Percentiles rank a stretch among this genome's conserved stretches.
Conservation (phyloP, 2,113 vertebrate species). For the Callopanchax toddi region DNA sequence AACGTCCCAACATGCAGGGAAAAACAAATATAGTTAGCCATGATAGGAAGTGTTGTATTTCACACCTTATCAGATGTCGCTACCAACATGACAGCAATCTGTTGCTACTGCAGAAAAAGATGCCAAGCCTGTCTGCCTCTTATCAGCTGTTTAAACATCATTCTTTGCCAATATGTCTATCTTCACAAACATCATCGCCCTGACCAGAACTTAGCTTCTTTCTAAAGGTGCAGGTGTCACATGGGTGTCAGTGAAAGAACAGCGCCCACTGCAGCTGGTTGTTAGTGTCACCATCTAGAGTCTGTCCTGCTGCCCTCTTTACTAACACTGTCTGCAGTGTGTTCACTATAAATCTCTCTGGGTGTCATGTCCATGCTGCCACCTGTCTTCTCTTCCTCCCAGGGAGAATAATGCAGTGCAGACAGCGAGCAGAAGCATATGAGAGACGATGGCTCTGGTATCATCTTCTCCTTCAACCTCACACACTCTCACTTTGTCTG, state of each 20-base stretch:
- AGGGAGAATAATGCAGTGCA: constrained; percentile 21
- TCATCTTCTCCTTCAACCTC: constrained; percentile 30
- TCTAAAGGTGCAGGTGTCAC: constrained; percentile 17
- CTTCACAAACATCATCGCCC: constrained; percentile 8
- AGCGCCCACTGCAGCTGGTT: constrained; percentile 57
- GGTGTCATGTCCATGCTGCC: constrained; percentile 8
- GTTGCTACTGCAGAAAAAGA: constrained; percentile 61
- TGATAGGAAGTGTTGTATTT: constrained; percentile 48
- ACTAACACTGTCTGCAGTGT: background rate
- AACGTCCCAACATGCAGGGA: background rate
- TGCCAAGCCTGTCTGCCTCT: constrained; percentile 31
- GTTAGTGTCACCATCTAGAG: background rate
- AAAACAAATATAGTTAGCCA: constrained; percentile 13
- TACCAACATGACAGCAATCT: constrained; percentile 31
- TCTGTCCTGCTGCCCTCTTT: background rate
- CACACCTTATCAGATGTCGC: constrained; percentile 66
- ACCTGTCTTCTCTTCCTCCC: constrained; percentile 30
- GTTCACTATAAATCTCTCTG: constrained; percentile 5
- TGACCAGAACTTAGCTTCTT: background rate
- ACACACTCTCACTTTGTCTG: constrained; percentile 9
- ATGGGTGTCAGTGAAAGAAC: constrained; percentile 23
- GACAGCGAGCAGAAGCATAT: constrained; percentile 32
- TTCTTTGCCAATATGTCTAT: constrained; percentile 24
- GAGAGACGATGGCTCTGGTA: constrained; percentile 15
- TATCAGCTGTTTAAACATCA: constrained; percentile 65